A percentile compares a stretch with the other conserved stretches of the same genome.
phyloP scores from a whole-genome alignment of 2,113 vertebrate species.

The Carassius auratus region DNA sequence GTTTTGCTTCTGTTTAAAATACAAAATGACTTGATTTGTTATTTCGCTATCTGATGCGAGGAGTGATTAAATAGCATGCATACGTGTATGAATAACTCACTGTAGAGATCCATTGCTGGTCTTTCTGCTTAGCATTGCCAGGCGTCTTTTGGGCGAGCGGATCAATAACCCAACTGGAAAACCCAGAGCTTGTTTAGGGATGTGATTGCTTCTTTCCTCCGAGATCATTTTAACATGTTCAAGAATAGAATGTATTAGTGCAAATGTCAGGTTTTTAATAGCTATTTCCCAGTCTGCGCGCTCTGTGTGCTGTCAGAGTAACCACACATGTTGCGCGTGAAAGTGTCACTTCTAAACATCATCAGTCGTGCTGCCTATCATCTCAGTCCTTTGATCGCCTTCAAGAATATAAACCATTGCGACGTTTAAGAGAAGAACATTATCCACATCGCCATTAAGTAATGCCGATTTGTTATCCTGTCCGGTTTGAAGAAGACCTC shows the following conservation, averaged over 20 bases:
- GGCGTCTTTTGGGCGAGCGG: conserved; percentile 76
- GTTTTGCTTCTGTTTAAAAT: no score
- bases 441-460: not conserved
- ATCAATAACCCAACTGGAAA: conserved; percentile 77
- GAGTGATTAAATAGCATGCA: not conserved
- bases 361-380: not conserved
- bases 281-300: not conserved
- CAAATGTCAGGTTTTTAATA: not conserved
- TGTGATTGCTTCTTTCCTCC: conserved; percentile 73
- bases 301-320: no score
- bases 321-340: not conserved
- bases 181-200: conserved; percentile 71
- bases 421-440: not conserved
- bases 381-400: not conserved
- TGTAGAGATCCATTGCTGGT: conserved; percentile 79
- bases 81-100: conserved; percentile 65
- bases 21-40: not conserved
- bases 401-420: not conserved
- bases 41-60: not conserved
- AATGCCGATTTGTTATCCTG: not conserved
- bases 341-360: not conserved
- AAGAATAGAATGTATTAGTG: no score
- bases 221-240: conserved; percentile 69
- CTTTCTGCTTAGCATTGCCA: conserved; percentile 77
- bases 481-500: not conserved